Evolutionary conservation across 2,797 vertebrate species (phyloP), one percentile per base, ranked within the genome.

Genomic region (Enteromius trimaculatus): DNA sequence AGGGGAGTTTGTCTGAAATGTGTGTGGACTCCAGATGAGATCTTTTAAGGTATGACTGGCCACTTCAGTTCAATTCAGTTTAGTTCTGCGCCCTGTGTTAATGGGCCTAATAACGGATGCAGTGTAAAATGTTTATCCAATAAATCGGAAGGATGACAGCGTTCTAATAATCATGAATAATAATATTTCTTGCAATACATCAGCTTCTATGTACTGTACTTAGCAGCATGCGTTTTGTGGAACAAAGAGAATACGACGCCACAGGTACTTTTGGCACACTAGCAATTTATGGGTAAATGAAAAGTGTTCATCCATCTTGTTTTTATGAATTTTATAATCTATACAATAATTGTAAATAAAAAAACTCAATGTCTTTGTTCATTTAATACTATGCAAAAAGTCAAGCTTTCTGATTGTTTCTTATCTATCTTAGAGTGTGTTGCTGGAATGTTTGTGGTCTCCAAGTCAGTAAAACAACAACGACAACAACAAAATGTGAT

Each of bases 341-440:
- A 97, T 96, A 97, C 94, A 97, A 98, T 98, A 98, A 98, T 95
- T 98, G 97, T 99, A 99, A 98, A 99, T 99, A 99, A 98, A 99
- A 42, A 96, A 68, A 68, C 95, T 97, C 95, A 96, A 96, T 96
- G 95, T 99, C 95, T 97, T 96, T 98, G 97, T 98, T 98, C 97
- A 99, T 99, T 97, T 99, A 99, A 95, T 98, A 99, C 97, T 99
- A 99, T 99, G 98, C 97, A 98, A 99, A 97, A 96, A 95, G 95
- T 97, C 95, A 96, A 96, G 97, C 96, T 98, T 97, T 81, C 95
- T 94, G 93, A 95, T 96, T 95, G 96, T 97, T 96, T 96, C 92
- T 95, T 94, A 94, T 89, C 91, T 92, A 92, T 95, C 94, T 94
- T 92, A 92, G 94, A 95, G 94, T 95, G 95, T 96, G 95, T 96